A percentile compares a stretch with the other conserved stretches of the same genome.
Evolutionary conservation across 2,113 vertebrate species (phyloP).

Genomic region (Lonchura striata): DNA sequence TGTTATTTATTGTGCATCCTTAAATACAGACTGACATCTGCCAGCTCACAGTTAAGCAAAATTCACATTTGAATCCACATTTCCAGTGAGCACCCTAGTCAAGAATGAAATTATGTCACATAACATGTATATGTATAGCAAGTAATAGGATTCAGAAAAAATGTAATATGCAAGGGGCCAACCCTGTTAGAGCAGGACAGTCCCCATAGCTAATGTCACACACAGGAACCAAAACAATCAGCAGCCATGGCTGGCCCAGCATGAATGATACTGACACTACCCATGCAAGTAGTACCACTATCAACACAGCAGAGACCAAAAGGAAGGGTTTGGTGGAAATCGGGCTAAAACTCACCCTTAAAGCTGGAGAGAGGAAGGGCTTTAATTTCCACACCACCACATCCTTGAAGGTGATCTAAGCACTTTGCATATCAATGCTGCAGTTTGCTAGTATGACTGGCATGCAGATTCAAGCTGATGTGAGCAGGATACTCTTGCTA

Average conservation of each 20-base stretch:
- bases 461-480: not conserved
- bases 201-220: not conserved
- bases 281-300: not conserved
- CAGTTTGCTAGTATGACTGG: not conserved
- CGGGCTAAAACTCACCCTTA: not conserved
- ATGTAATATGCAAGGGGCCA: not conserved
- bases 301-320: not conserved
- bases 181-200: not conserved
- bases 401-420: not conserved
- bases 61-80: not conserved
- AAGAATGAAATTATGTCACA: not conserved
- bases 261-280: too few species aligned
- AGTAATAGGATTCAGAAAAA: not conserved
- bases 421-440: not conserved
- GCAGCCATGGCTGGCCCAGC: not conserved
- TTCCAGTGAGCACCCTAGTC: not conserved
- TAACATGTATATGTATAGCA: not conserved
- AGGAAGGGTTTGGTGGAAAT: not conserved
- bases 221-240: not conserved
- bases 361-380: not conserved
- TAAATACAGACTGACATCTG: not conserved
- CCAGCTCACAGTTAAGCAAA: not conserved
- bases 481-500: not conserved
- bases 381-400: not conserved
- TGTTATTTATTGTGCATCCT: not conserved